These are phyloP conservation scores for Chionoecetes opilio DNA, from an alignment of 1,140 invertebrate genomes.

Conservation along the genomic window DNA sequence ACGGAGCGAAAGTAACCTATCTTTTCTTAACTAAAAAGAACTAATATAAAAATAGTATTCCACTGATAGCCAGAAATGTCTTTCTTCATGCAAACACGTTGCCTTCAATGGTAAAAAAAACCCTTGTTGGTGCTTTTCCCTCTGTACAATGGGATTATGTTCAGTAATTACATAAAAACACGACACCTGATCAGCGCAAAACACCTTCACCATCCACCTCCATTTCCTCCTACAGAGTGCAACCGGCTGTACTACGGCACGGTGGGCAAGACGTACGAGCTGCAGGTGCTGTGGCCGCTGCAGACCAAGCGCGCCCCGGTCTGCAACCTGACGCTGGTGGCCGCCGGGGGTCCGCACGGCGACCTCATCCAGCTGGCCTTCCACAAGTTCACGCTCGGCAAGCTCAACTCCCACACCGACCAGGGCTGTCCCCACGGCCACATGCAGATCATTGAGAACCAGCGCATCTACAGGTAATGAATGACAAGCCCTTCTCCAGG, in stretches of 20 bases:
- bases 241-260: conserved; percentile 92
- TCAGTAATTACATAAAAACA: neutral
- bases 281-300: conserved; percentile 88
- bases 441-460: conserved; percentile 74
- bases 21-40: no score
- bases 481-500: no score
- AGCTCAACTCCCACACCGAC: conserved; percentile 66
- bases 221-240: conserved; percentile 87
- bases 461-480: conserved; percentile 68
- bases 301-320: conserved; percentile 91
- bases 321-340: conserved; percentile 94
- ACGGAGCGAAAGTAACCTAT: no score
- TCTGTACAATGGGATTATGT: no score
- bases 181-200: no score
- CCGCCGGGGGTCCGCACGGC: conserved; percentile 91
- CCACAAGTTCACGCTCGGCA: conserved; percentile 66
- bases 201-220: neutral
- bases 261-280: conserved; percentile 90
- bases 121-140: no score
- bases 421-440: conserved; percentile 78
- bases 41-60: no score
- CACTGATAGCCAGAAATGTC: no score
- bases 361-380: conserved; percentile 91
- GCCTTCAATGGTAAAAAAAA: neutral
- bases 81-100: neutral